Conservation (phyloP, 2,797 vertebrate species). For the Catharus ustulatus region DNA sequence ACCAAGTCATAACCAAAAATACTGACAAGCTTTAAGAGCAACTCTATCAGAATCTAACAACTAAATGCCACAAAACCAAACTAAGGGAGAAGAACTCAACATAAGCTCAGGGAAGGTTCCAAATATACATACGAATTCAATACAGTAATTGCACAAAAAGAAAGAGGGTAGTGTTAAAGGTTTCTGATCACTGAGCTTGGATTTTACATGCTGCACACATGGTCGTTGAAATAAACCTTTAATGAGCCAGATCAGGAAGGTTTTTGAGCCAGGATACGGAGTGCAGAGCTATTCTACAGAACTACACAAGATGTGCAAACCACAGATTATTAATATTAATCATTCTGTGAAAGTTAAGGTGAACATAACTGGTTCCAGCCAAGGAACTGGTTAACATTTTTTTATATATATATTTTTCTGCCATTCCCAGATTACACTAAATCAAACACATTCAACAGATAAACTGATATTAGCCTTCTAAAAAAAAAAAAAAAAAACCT, state of each 20-base stretch:
- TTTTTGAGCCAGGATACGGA: not conserved
- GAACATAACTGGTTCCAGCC: conserved; percentile 60
- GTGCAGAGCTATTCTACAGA: conserved; percentile 64
- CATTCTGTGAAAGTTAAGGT: conserved; percentile 63
- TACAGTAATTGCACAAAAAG: conserved; percentile 77
- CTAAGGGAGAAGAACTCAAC: conserved; percentile 56
- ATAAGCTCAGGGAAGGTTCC: conserved; percentile 66
- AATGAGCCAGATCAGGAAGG: conserved; percentile 22
- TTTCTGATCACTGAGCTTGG: conserved; percentile 56
- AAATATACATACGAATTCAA: conserved; percentile 76
- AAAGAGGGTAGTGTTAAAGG: conserved; percentile 63
- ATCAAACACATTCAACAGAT: conserved; percentile 56
- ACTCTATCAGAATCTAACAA: conserved; percentile 53
- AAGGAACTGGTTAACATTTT: conserved; percentile 47
- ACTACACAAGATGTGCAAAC: conserved; percentile 66
- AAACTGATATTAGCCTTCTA: conserved; percentile 48
- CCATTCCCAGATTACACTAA: conserved; percentile 67
- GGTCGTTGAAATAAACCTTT: conserved; percentile 55
- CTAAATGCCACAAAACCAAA: conserved; percentile 64
- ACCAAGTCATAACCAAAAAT: conserved; percentile 62
- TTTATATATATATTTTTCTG: conserved; percentile 46
- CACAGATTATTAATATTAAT: conserved; percentile 50
- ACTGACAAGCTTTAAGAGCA: conserved; percentile 64
- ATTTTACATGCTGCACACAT: conserved; percentile 70
- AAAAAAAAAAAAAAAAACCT: not conserved